Evolutionary conservation across 2,888 invertebrate species (phyloP).

Genomic region (Coelinius sp.): DNA sequence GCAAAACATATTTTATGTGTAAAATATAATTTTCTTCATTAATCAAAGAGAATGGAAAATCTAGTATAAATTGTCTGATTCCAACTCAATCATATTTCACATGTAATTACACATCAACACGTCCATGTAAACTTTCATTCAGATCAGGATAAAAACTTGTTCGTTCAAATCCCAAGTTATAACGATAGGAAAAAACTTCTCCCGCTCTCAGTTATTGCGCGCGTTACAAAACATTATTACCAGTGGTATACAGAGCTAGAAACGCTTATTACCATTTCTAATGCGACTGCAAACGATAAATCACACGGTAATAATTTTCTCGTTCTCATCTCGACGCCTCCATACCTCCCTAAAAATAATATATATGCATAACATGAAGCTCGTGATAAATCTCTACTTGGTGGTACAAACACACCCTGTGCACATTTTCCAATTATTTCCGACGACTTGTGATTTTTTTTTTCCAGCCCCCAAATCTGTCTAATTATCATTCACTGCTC

Average conservation of each 20-base stretch:
- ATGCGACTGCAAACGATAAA: slow-evolving; percentile 11
- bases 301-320: slow-evolving; percentile 20
- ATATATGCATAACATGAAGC: slow-evolving; percentile 10
- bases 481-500: not conserved
- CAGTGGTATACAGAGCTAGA: not conserved
- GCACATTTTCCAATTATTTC: not conserved
- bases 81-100: not conserved
- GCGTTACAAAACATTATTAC: slow-evolving; percentile 20
- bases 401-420: not conserved
- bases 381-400: not conserved
- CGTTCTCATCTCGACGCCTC: slow-evolving; percentile 13
- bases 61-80: not conserved
- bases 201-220: slow-evolving; percentile 8
- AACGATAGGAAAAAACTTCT: slow-evolving; percentile 7
- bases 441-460: not conserved
- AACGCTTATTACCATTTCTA: slow-evolving; percentile 17
- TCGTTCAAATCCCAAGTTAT: not conserved
- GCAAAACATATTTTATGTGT: no score
- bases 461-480: not conserved
- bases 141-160: not conserved
- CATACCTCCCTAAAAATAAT: not conserved
- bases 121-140: not conserved
- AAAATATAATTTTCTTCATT: no score
- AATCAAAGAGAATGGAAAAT: no score
- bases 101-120: not conserved